These are phyloP conservation scores for Gallinago undulata DNA, from an alignment of 2,113 vertebrate genomes.

Conservation along the genomic window DNA sequence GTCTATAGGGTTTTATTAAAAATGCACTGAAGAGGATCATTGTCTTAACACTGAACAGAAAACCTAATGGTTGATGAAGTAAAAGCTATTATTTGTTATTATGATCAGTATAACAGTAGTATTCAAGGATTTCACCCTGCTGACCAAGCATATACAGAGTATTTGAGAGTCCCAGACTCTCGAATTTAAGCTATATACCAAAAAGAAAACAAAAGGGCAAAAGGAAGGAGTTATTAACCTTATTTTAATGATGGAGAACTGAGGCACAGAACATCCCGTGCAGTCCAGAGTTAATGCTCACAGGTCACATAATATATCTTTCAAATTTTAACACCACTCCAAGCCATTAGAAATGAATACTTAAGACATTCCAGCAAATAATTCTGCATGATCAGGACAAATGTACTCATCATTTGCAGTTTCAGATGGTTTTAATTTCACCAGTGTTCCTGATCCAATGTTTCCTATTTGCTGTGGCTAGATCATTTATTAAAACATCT, in stretches of 20 bases:
- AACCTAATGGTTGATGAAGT: background rate
- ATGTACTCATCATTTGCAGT: background rate
- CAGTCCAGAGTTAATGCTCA: background rate
- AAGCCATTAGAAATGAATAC: background rate
- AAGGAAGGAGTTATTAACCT: background rate
- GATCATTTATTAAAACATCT: background rate
- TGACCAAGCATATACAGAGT: background rate
- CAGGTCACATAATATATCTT: background rate
- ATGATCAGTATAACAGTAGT: fast-evolving
- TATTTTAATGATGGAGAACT: background rate
- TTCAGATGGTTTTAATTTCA: background rate
- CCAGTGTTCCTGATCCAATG: background rate
- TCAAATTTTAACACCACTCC: background rate
- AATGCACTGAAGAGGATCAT: background rate
- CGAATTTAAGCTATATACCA: background rate
- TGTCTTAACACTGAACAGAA: background rate
- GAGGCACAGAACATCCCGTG: background rate
- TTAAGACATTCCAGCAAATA: background rate
- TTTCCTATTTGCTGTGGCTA: background rate
- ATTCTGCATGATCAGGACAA: background rate
- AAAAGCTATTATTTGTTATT: background rate
- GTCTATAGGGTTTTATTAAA: background rate
- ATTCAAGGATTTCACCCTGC: background rate
- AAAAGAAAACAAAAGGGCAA: background rate
- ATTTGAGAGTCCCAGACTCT: background rate